Percentiles rank a stretch among this genome's conserved stretches.
Evolutionary conservation across 1,140 invertebrate species (phyloP).

Genomic region (Propsilocerus akamusi): DNA sequence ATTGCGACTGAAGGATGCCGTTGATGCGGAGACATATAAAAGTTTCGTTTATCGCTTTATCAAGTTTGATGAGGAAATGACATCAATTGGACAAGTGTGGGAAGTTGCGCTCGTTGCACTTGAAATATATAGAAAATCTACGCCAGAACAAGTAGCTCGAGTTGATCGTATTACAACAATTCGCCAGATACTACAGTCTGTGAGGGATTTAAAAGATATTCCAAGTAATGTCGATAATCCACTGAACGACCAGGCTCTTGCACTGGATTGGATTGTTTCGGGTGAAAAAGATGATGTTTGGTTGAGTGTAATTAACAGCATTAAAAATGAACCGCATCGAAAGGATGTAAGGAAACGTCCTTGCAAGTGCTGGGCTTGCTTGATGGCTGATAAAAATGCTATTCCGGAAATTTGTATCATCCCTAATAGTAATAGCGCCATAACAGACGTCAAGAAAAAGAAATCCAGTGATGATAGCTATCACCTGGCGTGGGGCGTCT

Average conservation of each 20-base stretch:
- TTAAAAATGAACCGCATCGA: slow-evolving; percentile 18
- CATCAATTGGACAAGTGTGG: slow-evolving; percentile 20
- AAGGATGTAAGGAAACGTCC: slow-evolving; percentile 15
- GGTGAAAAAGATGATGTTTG: slow-evolving; percentile 21
- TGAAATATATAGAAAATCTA: slow-evolving; percentile 19
- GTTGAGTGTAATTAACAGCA: slow-evolving; percentile 20
- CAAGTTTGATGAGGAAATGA: slow-evolving; percentile 23
- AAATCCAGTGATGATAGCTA: slow-evolving; percentile 15
- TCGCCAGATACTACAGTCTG: slow-evolving; percentile 13
- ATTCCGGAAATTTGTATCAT: slow-evolving; percentile 7
- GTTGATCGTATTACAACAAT: slow-evolving; percentile 18
- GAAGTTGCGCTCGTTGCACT: slow-evolving; percentile 20
- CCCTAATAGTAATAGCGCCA: slow-evolving; percentile 3
- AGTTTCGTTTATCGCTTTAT: slow-evolving; percentile 19
- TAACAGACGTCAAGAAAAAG: slow-evolving; percentile 7
- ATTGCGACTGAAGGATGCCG: slow-evolving; percentile 16
- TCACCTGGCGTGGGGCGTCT: slow-evolving; percentile 23
- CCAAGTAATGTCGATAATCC: slow-evolving; percentile 14
- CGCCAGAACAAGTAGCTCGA: slow-evolving; percentile 14
- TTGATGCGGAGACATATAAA: slow-evolving; percentile 15
- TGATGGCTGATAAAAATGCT: slow-evolving; percentile 19
- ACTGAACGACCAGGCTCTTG: slow-evolving; percentile 13
- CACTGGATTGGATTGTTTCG: slow-evolving; percentile 16
- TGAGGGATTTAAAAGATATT: slow-evolving; percentile 16
- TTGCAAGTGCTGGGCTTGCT: slow-evolving; percentile 23